Percentiles rank a stretch among this genome's conserved stretches.
Conservation (phyloP, 1,140 invertebrate genomes). For the Drosophila prosaltans region DNA sequence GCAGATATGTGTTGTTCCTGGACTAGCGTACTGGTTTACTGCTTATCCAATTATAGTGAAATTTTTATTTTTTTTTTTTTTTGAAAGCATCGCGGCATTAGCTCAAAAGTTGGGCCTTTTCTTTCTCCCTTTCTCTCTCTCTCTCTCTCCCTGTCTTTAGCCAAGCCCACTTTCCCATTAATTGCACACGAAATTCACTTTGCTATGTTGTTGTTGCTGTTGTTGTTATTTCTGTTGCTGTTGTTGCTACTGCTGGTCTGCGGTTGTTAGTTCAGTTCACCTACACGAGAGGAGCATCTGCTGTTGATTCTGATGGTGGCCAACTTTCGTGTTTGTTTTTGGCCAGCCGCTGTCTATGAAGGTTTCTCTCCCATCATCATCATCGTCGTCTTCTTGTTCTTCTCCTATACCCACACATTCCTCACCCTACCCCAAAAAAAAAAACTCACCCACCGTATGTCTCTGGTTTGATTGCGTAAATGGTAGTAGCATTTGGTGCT, state of each 20-base stretch:
- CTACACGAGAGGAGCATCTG: slow-evolving; percentile 21
- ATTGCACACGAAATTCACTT: slow-evolving; percentile 60
- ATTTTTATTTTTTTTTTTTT: slow-evolving; percentile 15
- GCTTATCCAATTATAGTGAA: slow-evolving; percentile 55
- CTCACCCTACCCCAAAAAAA: not conserved
- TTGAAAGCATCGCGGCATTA: slow-evolving; percentile 42
- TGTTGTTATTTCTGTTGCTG: slow-evolving; percentile 26
- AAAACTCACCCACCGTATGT: not conserved
- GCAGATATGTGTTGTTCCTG: not conserved
- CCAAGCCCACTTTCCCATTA: slow-evolving; percentile 41
- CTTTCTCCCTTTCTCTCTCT: not conserved
- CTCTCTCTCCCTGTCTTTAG: no score
- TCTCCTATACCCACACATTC: slow-evolving; percentile 1
- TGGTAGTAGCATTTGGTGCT: slow-evolving; percentile 9
- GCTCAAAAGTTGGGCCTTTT: slow-evolving; percentile 56
- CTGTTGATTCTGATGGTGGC: slow-evolving; percentile 61
- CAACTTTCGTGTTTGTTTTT: slow-evolving; percentile 57
- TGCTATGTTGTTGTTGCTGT: slow-evolving; percentile 37
- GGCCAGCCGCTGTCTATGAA: slow-evolving; percentile 42
- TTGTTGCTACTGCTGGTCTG: slow-evolving; percentile 24
- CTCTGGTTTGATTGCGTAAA: slow-evolving; percentile 55
- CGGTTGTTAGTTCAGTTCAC: slow-evolving; percentile 26
- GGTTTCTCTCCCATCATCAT: not conserved
- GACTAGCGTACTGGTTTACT: slow-evolving; percentile 4
- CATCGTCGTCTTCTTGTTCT: not conserved